Evolutionary conservation across 2,113 vertebrate genomes (phyloP).

Genomic region (Crotalus viridis): DNA sequence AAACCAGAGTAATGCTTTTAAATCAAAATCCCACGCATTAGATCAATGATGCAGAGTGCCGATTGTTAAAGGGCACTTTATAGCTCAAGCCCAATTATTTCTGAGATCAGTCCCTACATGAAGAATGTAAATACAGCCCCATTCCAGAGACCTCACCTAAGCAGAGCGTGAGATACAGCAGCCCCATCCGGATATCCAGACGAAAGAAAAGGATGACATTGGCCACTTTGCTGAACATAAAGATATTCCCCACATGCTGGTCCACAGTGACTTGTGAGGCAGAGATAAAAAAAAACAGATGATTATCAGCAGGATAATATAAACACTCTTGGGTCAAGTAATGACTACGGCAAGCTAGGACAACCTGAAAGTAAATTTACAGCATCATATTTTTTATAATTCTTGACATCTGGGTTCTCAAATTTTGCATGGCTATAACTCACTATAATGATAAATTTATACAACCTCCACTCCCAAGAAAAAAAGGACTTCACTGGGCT

Average conservation of each 20-base stretch:
- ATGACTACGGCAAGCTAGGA: background rate
- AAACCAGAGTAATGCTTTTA: background rate
- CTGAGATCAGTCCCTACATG: background rate
- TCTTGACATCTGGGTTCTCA: background rate
- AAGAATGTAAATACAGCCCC: background rate
- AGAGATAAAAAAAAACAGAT: background rate
- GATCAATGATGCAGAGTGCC: background rate
- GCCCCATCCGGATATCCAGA: conserved; percentile 89
- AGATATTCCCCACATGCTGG: conserved; percentile 91
- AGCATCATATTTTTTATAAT: background rate
- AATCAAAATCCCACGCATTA: background rate
- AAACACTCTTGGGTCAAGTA: background rate
- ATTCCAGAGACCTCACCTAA: conserved; percentile 75
- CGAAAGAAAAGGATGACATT: conserved; percentile 94
- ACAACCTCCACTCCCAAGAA: background rate
- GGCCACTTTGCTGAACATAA: conserved; percentile 97
- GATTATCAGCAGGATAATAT: background rate
- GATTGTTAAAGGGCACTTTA: background rate
- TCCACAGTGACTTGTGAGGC: conserved; percentile 80
- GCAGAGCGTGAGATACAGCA: conserved; percentile 87
- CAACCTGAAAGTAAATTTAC: background rate
- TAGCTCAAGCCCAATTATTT: background rate
- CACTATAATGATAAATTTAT: background rate
- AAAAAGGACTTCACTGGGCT: background rate
- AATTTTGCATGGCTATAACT: background rate